phyloP scores from a whole-genome alignment of 2,888 invertebrate genomes.

The Cheilosia grossa region DNA sequence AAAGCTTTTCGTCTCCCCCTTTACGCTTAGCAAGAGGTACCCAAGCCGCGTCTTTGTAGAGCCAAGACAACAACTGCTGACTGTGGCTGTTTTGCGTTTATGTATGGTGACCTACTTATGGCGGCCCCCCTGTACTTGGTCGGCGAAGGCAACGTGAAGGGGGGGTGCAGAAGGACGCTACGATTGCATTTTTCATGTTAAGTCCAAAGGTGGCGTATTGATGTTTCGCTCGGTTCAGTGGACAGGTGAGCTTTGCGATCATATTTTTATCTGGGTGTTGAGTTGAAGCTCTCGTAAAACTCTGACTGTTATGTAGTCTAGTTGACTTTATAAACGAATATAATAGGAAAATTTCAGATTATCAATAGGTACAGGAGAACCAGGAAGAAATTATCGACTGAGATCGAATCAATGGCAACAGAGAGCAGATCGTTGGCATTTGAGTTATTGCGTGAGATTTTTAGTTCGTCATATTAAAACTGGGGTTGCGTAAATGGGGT shows the following conservation, averaged over 20 bases:
- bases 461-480: too few species aligned
- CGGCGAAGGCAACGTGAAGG: slow-evolving; percentile 21
- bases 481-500: too few species aligned
- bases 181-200: slow-evolving; percentile 64
- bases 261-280: slow-evolving; percentile 5
- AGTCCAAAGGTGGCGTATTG: slow-evolving; percentile 52
- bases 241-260: slow-evolving; percentile 36
- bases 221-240: slow-evolving; percentile 25
- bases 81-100: slow-evolving; percentile 49
- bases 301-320: too few species aligned
- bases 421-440: neutral
- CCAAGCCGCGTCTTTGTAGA: slow-evolving; percentile 27
- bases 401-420: neutral
- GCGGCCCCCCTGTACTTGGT: slow-evolving; percentile 58
- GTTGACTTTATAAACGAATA: too few species aligned
- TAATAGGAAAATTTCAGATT: too few species aligned
- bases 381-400: slow-evolving; percentile 6
- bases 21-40: slow-evolving; percentile 3
- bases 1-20: slow-evolving; percentile 29
- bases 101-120: slow-evolving; percentile 65
- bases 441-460: neutral
- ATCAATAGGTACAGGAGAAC: neutral
- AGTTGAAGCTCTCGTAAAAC: neutral
- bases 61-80: slow-evolving; percentile 65
- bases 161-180: slow-evolving; percentile 61